Evolutionary conservation across 2,797 vertebrate species (phyloP).

Genomic region (Melopsittacus undulatus): DNA sequence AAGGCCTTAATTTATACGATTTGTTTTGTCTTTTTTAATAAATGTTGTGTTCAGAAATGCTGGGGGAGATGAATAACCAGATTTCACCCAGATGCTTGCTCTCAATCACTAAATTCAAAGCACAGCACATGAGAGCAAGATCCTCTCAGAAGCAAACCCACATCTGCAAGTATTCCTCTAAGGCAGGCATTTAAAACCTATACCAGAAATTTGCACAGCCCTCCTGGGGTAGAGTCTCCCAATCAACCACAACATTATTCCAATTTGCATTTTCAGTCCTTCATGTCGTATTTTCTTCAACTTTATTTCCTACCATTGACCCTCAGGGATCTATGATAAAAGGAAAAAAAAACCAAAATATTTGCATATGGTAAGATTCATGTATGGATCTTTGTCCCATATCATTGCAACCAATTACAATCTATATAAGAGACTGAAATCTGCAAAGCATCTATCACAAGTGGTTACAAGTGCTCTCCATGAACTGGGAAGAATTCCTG

Average conservation of each 20-base stretch:
- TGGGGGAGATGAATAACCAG: neutral
- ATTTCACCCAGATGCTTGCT: neutral
- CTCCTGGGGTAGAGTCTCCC: neutral
- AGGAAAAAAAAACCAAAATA: neutral
- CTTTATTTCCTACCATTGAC: neutral
- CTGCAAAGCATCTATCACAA: neutral
- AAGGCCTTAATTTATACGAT: conserved; percentile 12
- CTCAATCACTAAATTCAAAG: neutral
- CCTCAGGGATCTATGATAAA: neutral
- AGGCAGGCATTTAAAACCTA: neutral
- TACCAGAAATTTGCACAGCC: neutral
- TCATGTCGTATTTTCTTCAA: neutral
- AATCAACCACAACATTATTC: neutral
- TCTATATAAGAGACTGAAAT: neutral
- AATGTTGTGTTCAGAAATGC: neutral
- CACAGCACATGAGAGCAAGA: neutral
- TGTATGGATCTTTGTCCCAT: neutral
- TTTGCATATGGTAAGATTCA: neutral
- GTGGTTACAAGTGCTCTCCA: neutral
- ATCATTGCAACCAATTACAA: neutral
- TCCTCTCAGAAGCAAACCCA: neutral
- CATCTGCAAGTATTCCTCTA: neutral
- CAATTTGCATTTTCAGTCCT: neutral
- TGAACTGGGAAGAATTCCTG: neutral
- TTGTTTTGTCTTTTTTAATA: neutral